These are phyloP conservation scores for Amaurobius ferox DNA, from an alignment of 2,888 invertebrate species.

Conservation along the genomic window DNA sequence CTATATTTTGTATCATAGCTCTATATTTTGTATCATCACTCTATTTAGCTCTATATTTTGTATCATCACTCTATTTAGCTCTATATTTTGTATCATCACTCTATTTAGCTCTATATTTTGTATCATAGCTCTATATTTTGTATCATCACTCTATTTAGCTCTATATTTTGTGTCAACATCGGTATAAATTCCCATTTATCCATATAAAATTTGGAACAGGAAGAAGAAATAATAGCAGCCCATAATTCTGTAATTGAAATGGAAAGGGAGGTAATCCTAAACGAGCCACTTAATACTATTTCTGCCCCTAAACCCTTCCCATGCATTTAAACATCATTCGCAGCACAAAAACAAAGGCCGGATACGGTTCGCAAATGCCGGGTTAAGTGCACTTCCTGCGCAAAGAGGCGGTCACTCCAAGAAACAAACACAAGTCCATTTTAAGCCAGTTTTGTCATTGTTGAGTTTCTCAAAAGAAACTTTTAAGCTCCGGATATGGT, in stretches of 20 bases:
- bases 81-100: too few relatives aligned
- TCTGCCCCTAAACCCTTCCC: constrained; percentile 19
- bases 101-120: too few relatives aligned
- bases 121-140: too few relatives aligned
- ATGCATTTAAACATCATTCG: constrained; percentile 47
- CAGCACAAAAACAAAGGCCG: constrained; percentile 53
- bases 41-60: too few relatives aligned
- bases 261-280: constrained; percentile 15
- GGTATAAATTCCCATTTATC: too few relatives aligned
- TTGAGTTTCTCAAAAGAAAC: not conserved
- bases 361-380: constrained; percentile 33
- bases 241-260: not conserved
- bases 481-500: not conserved
- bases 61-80: too few relatives aligned
- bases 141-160: too few relatives aligned
- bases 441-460: not conserved
- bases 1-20: too few relatives aligned
- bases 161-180: too few relatives aligned
- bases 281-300: constrained; percentile 39
- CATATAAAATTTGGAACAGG: too few relatives aligned
- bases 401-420: not conserved
- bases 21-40: too few relatives aligned
- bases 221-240: too few relatives aligned
- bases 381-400: constrained; percentile 4
- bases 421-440: not conserved